Percentiles rank a stretch among this genome's conserved stretches.
Conservation (phyloP, 2,888 invertebrate species). For the Zaprionus bogoriensis region DNA sequence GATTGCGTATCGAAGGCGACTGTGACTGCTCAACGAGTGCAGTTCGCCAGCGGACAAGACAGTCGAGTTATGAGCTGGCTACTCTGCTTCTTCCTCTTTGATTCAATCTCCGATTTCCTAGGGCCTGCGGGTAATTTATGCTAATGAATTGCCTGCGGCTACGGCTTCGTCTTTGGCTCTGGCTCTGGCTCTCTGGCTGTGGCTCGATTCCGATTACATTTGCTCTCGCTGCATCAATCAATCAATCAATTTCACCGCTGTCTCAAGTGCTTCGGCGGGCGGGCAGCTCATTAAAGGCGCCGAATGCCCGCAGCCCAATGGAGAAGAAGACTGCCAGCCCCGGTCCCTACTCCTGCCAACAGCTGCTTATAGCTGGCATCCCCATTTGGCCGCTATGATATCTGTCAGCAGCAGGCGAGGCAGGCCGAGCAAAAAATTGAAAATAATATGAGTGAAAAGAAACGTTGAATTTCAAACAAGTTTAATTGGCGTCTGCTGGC, state of each 20-base stretch:
- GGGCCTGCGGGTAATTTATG: slow-evolving; percentile 61
- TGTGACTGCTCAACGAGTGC: slow-evolving; percentile 26
- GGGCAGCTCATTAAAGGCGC: slow-evolving; percentile 59
- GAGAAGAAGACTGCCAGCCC: background rate
- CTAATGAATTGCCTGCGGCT: slow-evolving; percentile 55
- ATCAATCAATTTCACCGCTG: slow-evolving; percentile 53
- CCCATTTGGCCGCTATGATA: slow-evolving; percentile 22
- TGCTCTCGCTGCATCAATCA: slow-evolving; percentile 54
- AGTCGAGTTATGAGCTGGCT: background rate
- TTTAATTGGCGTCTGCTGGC: slow-evolving; percentile 60
- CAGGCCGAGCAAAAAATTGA: background rate
- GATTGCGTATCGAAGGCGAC: too few species aligned
- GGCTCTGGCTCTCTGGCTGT: background rate
- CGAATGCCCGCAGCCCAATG: slow-evolving; percentile 21
- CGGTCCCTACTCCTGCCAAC: background rate
- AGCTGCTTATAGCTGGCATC: too few species aligned
- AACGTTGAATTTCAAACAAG: slow-evolving; percentile 55
- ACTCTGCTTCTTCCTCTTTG: background rate
- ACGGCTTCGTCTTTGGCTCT: background rate
- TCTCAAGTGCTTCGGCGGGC: slow-evolving; percentile 47
- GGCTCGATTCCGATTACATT: slow-evolving; percentile 29
- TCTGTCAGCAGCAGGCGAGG: slow-evolving; percentile 34
- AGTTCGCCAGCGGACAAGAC: slow-evolving; percentile 22
- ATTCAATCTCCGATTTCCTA: background rate
- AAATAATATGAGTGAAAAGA: slow-evolving; percentile 25